These are phyloP conservation scores for Falco peregrinus DNA, from an alignment of 2,797 vertebrate species.

Conservation along the genomic window DNA sequence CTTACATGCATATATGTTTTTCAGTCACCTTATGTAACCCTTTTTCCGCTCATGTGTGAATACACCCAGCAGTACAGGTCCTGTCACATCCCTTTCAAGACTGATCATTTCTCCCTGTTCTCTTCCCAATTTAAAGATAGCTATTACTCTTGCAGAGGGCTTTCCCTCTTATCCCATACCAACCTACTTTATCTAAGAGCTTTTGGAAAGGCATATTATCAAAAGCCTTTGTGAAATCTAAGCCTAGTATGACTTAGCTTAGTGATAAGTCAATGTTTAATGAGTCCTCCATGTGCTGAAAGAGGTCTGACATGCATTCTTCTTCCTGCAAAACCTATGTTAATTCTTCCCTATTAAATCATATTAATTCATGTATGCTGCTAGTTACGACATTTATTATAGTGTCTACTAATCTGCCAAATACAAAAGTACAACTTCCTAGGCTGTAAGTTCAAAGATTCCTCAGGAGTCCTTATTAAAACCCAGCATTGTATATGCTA, in stretches of 20 bases:
- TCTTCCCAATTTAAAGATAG: neutral
- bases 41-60: neutral
- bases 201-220: neutral
- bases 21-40: neutral
- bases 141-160: neutral
- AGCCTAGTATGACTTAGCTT: neutral
- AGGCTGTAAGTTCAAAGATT: neutral
- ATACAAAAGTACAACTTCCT: neutral
- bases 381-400: neutral
- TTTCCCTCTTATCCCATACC: neutral
- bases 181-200: neutral
- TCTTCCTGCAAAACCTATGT: neutral
- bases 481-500: neutral
- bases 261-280: neutral
- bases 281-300: neutral
- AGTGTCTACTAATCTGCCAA: neutral
- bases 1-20: neutral
- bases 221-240: neutral
- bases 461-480: constrained; percentile 10
- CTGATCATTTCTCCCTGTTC: neutral
- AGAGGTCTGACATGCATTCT: neutral
- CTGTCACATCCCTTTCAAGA: neutral
- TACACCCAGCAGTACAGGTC: neutral
- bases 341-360: neutral
- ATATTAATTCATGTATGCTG: neutral